These are phyloP conservation scores for Scaptomyza flava DNA, from an alignment of 2,888 invertebrate genomes.

Conservation along the genomic window DNA sequence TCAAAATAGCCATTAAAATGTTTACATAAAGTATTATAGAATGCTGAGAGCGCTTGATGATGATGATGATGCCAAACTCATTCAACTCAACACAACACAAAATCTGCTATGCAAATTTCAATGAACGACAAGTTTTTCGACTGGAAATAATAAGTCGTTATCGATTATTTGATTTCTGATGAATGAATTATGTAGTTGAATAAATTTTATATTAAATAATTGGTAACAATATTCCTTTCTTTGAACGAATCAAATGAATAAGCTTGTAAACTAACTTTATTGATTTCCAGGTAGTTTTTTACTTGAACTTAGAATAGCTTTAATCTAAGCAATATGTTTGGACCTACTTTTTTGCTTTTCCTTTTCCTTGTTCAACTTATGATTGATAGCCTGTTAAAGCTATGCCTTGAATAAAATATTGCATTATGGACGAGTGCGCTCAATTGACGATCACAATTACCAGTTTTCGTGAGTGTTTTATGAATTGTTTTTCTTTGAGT, in stretches of 20 bases:
- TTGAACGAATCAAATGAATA: background rate
- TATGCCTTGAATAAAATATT: background rate
- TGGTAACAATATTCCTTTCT: background rate
- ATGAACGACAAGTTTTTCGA: constrained; percentile 7
- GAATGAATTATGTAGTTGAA: background rate
- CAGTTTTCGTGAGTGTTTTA: background rate
- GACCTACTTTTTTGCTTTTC: too few relatives aligned
- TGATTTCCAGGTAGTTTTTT: too few relatives aligned
- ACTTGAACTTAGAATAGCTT: too few relatives aligned
- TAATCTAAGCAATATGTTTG: too few relatives aligned
- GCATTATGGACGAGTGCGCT: background rate
- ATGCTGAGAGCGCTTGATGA: constrained; percentile 22
- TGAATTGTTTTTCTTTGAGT: constrained; percentile 8
- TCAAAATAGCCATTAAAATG: constrained; percentile 64
- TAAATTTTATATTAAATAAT: background rate
- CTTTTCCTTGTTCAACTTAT: too few relatives aligned
- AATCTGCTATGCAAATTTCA: constrained; percentile 47
- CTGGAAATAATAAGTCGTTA: too few relatives aligned
- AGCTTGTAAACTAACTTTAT: too few relatives aligned
- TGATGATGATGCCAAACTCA: background rate
- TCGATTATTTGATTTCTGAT: background rate
- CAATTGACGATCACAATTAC: constrained; percentile 13
- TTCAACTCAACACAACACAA: constrained; percentile 14
- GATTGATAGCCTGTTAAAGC: background rate
- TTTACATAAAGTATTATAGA: constrained; percentile 27